Evolutionary conservation across 2,888 invertebrate genomes (phyloP), one percentile per base, ranked within the genome.

Genomic region (Choristoneura rosaceana): DNA sequence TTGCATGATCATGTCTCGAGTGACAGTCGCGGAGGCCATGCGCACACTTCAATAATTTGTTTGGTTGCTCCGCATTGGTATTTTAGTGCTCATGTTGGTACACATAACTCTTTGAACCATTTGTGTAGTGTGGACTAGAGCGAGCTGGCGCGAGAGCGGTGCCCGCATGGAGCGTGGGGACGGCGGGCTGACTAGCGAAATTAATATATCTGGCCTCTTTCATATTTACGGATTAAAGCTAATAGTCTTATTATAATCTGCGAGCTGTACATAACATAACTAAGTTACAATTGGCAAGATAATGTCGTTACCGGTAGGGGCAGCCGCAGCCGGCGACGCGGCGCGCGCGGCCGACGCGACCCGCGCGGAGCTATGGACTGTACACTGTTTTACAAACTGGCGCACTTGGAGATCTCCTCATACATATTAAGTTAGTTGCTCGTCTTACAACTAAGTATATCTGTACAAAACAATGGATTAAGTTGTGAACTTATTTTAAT

Each of bases 401-500:
- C 47, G 43, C 43, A 9, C 43, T n/a, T n/a, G 5, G 14, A n/a
- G n/a, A 5, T 52, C 52, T 52, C 9, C 17, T 52, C 17, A 52
- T 15, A 52, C 3, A 50, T 15, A 52, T 14, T 17, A 9, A 15
- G 4, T 47, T 52, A 52, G 52, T 52, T 17, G 7, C 9, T 9
- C 52, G 12, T 43, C 17, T 17, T 17, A 41, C 5, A 17, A 62
- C 41, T 17, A 43, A 12, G 10, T 17, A 17, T 52, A 50, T 38
- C 64, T 65, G 38, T 15, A 38, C 52, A 52, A 33, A 65, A n/a
- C 38, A 34, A 47, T n/a, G 41, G 25, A 50, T 47, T 34, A 12
- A 34, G 5, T 10, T 33, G 10, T 55, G 12, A 25, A 25, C 0
- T 25, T 12, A 55, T 25, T 55, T 55, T 55, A 55, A 25, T 55